phyloP scores from a whole-genome alignment of 2,113 vertebrate genomes.

The Excalfactoria chinensis region DNA sequence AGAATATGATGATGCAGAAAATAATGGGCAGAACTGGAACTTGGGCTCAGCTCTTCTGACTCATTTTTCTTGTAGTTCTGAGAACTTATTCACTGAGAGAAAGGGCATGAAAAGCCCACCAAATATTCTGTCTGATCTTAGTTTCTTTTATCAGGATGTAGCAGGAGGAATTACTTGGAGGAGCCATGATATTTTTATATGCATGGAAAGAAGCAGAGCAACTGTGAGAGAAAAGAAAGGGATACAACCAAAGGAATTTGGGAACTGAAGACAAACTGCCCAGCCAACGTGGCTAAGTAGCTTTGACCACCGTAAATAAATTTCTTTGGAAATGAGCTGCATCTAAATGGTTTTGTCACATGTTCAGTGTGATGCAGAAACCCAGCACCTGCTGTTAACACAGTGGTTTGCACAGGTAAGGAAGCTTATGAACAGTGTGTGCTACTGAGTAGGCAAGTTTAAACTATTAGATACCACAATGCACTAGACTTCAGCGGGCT shows the following conservation, averaged over 20 bases:
- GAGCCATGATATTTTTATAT: background rate
- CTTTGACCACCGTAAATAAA: background rate
- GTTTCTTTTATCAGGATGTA: background rate
- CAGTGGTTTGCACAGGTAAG: conserved; percentile 45
- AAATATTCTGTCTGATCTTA: background rate
- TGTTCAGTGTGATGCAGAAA: background rate
- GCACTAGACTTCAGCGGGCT: background rate
- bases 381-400: conserved; percentile 33
- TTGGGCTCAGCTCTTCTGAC: background rate
- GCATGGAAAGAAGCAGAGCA: background rate
- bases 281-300: background rate
- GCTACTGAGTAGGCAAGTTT: conserved; percentile 26
- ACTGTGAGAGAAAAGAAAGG: background rate
- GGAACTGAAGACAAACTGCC: background rate
- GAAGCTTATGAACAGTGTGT: conserved; percentile 10
- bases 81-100: background rate
- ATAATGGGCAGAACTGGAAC: background rate
- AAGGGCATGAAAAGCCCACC: background rate
- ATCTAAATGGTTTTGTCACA: conserved; percentile 1
- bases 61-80: background rate
- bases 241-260: background rate
- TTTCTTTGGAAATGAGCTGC: background rate
- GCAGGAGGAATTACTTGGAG: background rate
- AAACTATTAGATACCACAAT: background rate
- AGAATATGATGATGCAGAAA: background rate